Evolutionary conservation across 2,797 vertebrate genomes (phyloP).

Genomic region (Jordanella pulchra): DNA sequence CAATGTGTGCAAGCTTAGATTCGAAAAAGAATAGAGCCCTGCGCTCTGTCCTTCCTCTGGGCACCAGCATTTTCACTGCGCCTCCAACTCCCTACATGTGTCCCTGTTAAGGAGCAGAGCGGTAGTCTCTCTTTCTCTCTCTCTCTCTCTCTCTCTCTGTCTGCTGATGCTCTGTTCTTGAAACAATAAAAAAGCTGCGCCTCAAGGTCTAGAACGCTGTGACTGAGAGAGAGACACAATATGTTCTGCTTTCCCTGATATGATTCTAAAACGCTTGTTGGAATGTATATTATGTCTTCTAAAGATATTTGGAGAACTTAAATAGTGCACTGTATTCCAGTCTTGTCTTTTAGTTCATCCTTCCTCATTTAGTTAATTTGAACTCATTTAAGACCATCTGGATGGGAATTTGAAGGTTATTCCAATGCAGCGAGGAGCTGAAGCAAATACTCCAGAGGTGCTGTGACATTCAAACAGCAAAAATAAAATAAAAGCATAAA

Average conservation of each 20-base stretch:
- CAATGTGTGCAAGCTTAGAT: conserved; percentile 70
- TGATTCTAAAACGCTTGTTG: conserved; percentile 39
- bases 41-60: conserved; percentile 68
- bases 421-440: background rate
- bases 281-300: background rate
- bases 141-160: too few species aligned
- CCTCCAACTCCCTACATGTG: conserved; percentile 69
- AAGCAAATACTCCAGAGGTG: conserved; percentile 42
- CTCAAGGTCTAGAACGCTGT: conserved; percentile 24
- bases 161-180: conserved; percentile 37
- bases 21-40: conserved; percentile 64
- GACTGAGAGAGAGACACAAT: conserved; percentile 39
- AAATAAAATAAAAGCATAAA: too few species aligned
- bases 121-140: conserved; percentile 26
- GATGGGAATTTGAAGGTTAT: conserved; percentile 39
- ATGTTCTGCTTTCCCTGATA: conserved; percentile 43
- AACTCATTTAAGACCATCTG: conserved; percentile 4
- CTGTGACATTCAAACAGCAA: conserved; percentile 62
- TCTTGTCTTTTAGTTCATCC: conserved; percentile 6
- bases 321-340: background rate
- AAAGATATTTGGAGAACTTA: background rate
- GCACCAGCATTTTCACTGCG: conserved; percentile 67
- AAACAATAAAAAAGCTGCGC: conserved; percentile 45
- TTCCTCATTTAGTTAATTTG: conserved; percentile 35
- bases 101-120: conserved; percentile 61